These are phyloP conservation scores for Drosophila watanabei DNA, from an alignment of 1,140 invertebrate species.

Conservation along the genomic window DNA sequence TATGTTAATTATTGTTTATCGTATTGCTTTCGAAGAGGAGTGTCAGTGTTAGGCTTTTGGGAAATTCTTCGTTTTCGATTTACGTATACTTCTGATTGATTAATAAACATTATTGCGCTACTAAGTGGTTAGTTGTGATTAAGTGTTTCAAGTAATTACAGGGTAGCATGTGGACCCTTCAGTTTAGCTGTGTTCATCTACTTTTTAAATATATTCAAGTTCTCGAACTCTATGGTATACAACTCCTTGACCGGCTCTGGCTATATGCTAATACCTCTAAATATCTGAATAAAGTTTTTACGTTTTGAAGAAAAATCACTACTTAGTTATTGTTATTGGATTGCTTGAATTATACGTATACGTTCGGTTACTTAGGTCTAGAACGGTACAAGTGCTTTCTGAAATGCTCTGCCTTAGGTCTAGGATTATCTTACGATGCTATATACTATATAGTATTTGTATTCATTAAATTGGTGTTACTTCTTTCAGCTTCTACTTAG, in stretches of 20 bases:
- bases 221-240: constrained; percentile 15
- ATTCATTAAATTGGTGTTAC: constrained; percentile 55
- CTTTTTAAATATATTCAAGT: constrained; percentile 20
- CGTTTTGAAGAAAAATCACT: constrained; percentile 4
- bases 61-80: constrained; percentile 71
- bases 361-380: constrained; percentile 42
- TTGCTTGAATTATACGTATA: constrained; percentile 57
- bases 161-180: constrained; percentile 39
- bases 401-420: constrained; percentile 79
- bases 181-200: constrained; percentile 31
- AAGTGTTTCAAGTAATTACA: constrained; percentile 9
- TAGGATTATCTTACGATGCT: constrained; percentile 29
- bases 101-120: constrained; percentile 30
- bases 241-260: constrained; percentile 26
- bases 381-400: constrained; percentile 72
- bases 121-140: constrained; percentile 19
- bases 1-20: constrained; percentile 68
- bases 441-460: constrained; percentile 12
- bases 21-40: constrained; percentile 61
- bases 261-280: constrained; percentile 14
- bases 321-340: constrained; percentile 26
- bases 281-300: neutral
- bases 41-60: constrained; percentile 6
- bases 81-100: constrained; percentile 67
- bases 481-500: constrained; percentile 50